phyloP scores from a whole-genome alignment of 2,797 vertebrate species.

The Bufotes viridis region DNA sequence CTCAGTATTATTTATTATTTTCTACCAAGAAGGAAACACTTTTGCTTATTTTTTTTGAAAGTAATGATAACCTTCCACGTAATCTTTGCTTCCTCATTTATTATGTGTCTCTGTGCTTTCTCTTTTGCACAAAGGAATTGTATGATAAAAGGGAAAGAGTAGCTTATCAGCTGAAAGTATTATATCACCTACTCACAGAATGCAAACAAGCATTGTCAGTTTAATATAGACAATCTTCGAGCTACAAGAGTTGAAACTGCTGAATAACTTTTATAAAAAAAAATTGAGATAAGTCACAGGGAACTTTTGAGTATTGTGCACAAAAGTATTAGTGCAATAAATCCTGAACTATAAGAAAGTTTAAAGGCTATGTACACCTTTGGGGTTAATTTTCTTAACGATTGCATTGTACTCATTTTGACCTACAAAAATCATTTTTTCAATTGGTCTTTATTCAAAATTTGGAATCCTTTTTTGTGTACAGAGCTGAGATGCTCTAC shows the following conservation, averaged over 20 bases:
- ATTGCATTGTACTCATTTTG: no score
- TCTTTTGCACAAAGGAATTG: conserved; percentile 41
- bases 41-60: conserved; percentile 50
- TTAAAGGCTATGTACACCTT: no score
- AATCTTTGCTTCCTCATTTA: conserved; percentile 67
- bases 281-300: neutral
- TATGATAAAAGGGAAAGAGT: conserved; percentile 33
- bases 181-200: conserved; percentile 48
- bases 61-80: conserved; percentile 65
- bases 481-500: no score
- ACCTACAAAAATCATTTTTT: no score
- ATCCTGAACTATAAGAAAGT: neutral
- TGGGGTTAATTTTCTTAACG: no score
- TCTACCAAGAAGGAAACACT: conserved; percentile 45
- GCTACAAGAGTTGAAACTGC: neutral
- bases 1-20: conserved; percentile 30
- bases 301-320: neutral
- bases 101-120: conserved; percentile 64
- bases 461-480: no score
- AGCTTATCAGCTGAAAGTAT: conserved; percentile 64
- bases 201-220: conserved; percentile 38
- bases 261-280: conserved; percentile 29
- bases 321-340: neutral
- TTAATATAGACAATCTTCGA: conserved; percentile 19
- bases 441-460: no score